Evolutionary conservation across 2,113 vertebrate species (phyloP).

Genomic region (Corydoras sp.): DNA sequence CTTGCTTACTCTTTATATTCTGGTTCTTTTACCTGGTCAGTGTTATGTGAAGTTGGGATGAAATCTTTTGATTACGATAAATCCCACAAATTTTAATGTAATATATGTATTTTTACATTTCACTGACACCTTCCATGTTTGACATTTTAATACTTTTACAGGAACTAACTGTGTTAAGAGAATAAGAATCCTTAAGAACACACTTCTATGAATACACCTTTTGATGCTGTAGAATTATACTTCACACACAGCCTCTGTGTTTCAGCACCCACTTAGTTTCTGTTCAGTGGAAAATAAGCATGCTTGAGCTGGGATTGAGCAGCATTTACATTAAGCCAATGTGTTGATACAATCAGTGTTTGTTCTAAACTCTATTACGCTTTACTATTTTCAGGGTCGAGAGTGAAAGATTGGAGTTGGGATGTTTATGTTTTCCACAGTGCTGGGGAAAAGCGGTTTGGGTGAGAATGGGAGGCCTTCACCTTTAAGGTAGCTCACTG

Average conservation of each 20-base stretch:
- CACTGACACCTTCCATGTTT: no score
- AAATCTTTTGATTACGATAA: background rate
- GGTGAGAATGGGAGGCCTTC: constrained; percentile 21
- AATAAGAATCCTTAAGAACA: constrained; percentile 16
- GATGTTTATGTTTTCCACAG: constrained; percentile 28
- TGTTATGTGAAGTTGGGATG: background rate
- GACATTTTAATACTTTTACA: no score
- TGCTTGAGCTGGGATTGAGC: background rate
- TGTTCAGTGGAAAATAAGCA: constrained; percentile 23
- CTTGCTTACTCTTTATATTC: background rate
- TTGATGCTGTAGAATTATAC: background rate
- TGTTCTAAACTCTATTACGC: background rate
- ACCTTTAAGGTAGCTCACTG: constrained; percentile 40
- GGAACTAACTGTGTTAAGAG: constrained; percentile 3
- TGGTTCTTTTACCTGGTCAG: background rate
- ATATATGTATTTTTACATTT: no score
- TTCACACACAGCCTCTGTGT: background rate
- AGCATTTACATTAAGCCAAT: background rate
- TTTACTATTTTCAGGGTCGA: constrained; percentile 7
- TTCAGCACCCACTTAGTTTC: background rate
- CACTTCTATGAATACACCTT: constrained; percentile 5
- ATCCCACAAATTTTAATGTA: no score
- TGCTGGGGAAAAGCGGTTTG: background rate
- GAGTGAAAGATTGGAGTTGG: constrained; percentile 11
- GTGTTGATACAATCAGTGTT: constrained; percentile 3